Base-by-base conservation (phyloP, 2,113 vertebrate genomes). In the Monarcha castaneiventris region DNA sequence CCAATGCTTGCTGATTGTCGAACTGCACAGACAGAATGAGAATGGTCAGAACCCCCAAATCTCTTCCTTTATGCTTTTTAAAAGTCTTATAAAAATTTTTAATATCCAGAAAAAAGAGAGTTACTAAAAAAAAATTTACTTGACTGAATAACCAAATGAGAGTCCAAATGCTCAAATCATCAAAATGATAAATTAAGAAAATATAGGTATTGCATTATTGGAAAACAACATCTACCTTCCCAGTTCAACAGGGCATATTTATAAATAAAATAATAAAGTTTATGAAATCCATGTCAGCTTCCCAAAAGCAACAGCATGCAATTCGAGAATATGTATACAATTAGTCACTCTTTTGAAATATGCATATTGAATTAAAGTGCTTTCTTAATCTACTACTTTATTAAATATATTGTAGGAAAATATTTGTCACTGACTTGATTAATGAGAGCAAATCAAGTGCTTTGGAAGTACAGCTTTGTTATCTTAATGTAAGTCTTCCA, bases 1-100 rank as follows among this genome's bases (percentile, higher is more conserved):
- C 99, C 99, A 99, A 54, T 99, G 99, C 97, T 99, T 99, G 97
- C 98, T 99, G 98, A 98, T 98, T 91, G 98, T 98, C 59, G 98
- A 98, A 97, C 98, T 98, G 91, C 66, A 97, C 64, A 73, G 78
- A 96, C 55, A 97, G 52, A 95, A 96, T 35, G 12, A 95, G 68
- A 96, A 78, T 3, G 2, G 30, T 96, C 46, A 94, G 52, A 76
- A 78, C 19, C 35, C 80, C 9, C 35, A 69, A 8, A 62, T 22
- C 2, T n/a, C n/a, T 49, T 56, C 32, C 7, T 27, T 51, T 27
- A 18, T 46, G 23, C 27, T 76, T 32, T 66, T 61, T 20, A 55
- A 49, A 63, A 74, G 10, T 11, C n/a, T 69, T 35, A 26, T 4
- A 72, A 12, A 4, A 13, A 35, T 58, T 43, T 80, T 81, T 56